These are phyloP conservation scores for Protonibea diacanthus DNA, from an alignment of 2,797 vertebrate genomes.

Conservation along the genomic window DNA sequence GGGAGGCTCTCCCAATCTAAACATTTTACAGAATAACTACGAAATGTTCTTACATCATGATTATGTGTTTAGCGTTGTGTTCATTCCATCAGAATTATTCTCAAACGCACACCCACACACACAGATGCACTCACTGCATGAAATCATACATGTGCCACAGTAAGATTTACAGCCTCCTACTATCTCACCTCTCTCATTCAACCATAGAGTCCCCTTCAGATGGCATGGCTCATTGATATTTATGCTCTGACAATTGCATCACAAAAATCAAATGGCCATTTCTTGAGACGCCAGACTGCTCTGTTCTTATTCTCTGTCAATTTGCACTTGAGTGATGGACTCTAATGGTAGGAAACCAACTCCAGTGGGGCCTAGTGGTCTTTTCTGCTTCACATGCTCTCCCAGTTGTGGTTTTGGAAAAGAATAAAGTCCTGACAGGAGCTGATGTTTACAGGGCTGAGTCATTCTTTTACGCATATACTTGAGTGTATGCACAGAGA, in stretches of 20 bases:
- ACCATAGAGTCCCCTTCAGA: constrained; percentile 58
- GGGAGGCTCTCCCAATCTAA: constrained; percentile 38
- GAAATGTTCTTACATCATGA: constrained; percentile 40
- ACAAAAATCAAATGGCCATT: constrained; percentile 73
- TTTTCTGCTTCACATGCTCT: constrained; percentile 62
- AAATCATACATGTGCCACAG: constrained; percentile 59
- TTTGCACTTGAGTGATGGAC: constrained; percentile 73
- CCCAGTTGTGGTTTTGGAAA: constrained; percentile 73
- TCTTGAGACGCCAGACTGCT: constrained; percentile 60
- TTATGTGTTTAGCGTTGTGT: constrained; percentile 35
- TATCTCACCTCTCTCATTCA: constrained; percentile 76
- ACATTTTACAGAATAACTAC: constrained; percentile 19
- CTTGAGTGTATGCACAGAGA: constrained; percentile 19
- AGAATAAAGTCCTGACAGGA: constrained; percentile 71
- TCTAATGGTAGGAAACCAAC: constrained; percentile 70
- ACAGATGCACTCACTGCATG: constrained; percentile 40
- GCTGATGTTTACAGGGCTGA: constrained; percentile 75
- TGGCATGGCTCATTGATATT: constrained; percentile 78
- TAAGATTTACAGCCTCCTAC: constrained; percentile 74
- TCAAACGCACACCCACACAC: neutral
- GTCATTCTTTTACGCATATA: constrained; percentile 63
- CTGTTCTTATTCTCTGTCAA: constrained; percentile 70
- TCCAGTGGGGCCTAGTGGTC: constrained; percentile 64
- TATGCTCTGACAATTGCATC: constrained; percentile 79
- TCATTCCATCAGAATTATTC: constrained; percentile 28